Evolutionary conservation across 2,888 invertebrate genomes (phyloP), one percentile per base, ranked within the genome.

Genomic region (Oxyteleia sp.): DNA sequence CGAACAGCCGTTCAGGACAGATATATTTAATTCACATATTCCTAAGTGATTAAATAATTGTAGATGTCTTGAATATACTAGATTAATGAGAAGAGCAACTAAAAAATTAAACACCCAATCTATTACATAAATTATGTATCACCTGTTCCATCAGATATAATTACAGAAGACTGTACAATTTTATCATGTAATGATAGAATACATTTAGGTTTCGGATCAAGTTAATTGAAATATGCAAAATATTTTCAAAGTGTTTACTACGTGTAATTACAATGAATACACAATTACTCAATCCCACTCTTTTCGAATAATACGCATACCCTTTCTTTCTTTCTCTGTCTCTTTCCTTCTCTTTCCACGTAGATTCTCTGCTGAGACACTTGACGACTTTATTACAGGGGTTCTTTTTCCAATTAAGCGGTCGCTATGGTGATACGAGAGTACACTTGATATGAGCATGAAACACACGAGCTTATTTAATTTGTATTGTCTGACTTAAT

Each of bases 331-430:
- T n/a, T n/a, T n/a, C n/a, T n/a, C n/a, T n/a, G 18, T 51, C 45
- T 75, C 69, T 82, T n/a, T n/a, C n/a, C n/a, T 79, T 51, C 45
- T 75, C 69, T 82, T 79, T 81, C 53, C 41, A 80, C 51, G 71
- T 49, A 74, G 61, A 76, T 78, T 57, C 72, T 75, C 68, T 41
- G 53, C 69, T 53, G 88, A 86, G 87, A 88, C 85, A 87, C 89
- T 90, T 87, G 89, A 90, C 87, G 85, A 88, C 89, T 89, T 90
- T 89, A 90, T 90, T 89, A 82, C 86, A 86, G 87, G 89, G 87
- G 87, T 88, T 89, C 88, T 88, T 90, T 90, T 87, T 90, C 90
- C 90, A 90, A 91, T 91, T 90, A 91, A 91, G 88, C 88, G 89
- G 91, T 90, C 90, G 90, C 91, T 91, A 91, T 91, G 91, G 90